Percentiles rank a stretch among this genome's conserved stretches.
Conservation (phyloP, 2,113 vertebrate species). For the Psilopsiagon aymara region DNA sequence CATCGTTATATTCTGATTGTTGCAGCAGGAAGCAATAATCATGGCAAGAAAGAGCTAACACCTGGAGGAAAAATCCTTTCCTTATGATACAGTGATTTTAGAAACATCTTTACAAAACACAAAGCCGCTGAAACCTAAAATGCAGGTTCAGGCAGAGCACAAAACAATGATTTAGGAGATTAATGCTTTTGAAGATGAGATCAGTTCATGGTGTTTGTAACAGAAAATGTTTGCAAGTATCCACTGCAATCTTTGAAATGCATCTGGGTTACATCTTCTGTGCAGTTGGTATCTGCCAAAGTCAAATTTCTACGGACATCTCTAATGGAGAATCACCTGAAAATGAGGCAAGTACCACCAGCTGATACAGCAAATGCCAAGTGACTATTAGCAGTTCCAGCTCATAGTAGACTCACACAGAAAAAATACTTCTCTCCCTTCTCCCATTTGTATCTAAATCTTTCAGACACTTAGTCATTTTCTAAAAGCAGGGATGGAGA, state of each 20-base stretch:
- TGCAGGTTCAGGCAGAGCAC: not conserved
- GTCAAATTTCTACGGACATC: not conserved
- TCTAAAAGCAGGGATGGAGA: slow-evolving; percentile 36
- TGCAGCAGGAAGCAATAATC: slow-evolving; percentile 30
- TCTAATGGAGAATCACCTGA: not conserved
- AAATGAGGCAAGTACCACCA: not conserved
- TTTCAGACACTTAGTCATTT: slow-evolving; percentile 59
- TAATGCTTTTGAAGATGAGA: not conserved
- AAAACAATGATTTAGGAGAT: slow-evolving; percentile 6
- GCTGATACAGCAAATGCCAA: slow-evolving; percentile 51
- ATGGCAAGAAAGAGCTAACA: slow-evolving; percentile 2
- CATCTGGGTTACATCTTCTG: not conserved
- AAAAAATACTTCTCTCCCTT: not conserved
- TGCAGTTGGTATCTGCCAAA: not conserved
- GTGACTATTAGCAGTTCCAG: slow-evolving; percentile 1
- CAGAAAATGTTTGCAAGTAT: not conserved
- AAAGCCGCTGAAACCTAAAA: slow-evolving; percentile 6
- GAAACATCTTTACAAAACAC: not conserved
- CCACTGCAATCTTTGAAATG: not conserved
- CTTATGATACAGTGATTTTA: not conserved
- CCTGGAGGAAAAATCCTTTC: not conserved
- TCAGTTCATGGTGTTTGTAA: not conserved
- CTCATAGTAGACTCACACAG: not conserved
- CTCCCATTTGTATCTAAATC: slow-evolving; percentile 20
- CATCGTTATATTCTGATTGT: not conserved